phyloP scores from a whole-genome alignment of 2,797 vertebrate genomes.

The Psittacula derbiana region DNA sequence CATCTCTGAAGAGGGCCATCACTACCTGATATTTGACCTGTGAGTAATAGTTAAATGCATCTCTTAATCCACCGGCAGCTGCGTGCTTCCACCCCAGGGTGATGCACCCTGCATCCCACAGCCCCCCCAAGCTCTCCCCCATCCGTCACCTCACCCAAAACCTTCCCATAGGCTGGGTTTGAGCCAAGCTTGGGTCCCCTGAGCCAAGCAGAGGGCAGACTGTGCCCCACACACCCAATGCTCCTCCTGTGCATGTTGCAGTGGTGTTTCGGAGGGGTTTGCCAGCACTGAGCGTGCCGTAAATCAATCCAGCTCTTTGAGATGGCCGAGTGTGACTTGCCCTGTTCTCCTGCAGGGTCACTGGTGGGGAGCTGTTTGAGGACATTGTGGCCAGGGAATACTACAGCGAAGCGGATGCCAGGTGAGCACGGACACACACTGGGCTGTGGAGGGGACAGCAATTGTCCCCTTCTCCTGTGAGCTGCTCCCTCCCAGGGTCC shows the following conservation, averaged over 20 bases:
- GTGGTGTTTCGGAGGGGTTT: fast-evolving
- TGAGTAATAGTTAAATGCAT: slow-evolving; percentile 68
- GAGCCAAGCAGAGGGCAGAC: fast-evolving
- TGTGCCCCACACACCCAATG: fast-evolving
- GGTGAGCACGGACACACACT: slow-evolving; percentile 72
- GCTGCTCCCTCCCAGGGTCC: not conserved
- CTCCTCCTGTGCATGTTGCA: fast-evolving
- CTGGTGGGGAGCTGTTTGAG: slow-evolving; percentile 93
- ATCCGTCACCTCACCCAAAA: fast-evolving
- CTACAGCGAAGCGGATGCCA: slow-evolving; percentile 96
- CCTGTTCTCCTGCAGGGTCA: slow-evolving; percentile 80
- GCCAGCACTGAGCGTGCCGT: not conserved
- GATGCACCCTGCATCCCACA: fast-evolving
- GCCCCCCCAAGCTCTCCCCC: too few species aligned
- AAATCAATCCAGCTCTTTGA: not conserved
- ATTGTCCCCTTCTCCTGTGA: not conserved
- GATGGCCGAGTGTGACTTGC: not conserved
- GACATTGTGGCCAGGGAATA: slow-evolving; percentile 97
- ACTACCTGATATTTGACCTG: slow-evolving; percentile 85
- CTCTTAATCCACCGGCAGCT: not conserved
- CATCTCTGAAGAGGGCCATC: slow-evolving; percentile 82
- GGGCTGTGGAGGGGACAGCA: not conserved
- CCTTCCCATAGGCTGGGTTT: not conserved
- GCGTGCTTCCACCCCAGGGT: fast-evolving
- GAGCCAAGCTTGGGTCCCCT: not conserved